Evolutionary conservation across 2,888 invertebrate species (phyloP).

Genomic region (Plemyria rubiginata): DNA sequence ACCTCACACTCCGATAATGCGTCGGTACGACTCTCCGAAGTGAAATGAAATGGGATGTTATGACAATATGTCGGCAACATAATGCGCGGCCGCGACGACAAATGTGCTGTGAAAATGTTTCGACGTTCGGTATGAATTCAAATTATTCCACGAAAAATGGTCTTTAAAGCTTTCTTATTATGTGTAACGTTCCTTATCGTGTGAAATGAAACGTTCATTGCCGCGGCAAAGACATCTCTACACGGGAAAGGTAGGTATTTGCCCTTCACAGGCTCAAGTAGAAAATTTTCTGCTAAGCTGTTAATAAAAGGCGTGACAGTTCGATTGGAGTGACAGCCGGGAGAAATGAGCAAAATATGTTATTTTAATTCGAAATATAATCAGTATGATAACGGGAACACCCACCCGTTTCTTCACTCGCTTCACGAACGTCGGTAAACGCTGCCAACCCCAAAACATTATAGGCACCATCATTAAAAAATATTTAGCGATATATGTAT

Average conservation of each 20-base stretch:
- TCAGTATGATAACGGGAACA: conserved; percentile 58
- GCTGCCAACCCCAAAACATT: conserved; percentile 68
- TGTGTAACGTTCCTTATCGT: conserved; percentile 35
- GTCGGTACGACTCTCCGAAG: conserved; percentile 69
- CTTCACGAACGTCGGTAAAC: conserved; percentile 62
- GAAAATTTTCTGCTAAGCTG: conserved; percentile 55
- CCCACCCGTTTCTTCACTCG: conserved; percentile 48
- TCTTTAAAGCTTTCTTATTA: conserved; percentile 40
- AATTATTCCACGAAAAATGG: conserved; percentile 49
- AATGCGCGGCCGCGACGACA: conserved; percentile 57
- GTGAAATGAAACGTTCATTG: conserved; percentile 35
- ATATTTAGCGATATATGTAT: conserved; percentile 83
- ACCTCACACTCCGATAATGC: conserved; percentile 71
- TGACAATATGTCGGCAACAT: conserved; percentile 74
- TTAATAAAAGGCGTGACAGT: conserved; percentile 63
- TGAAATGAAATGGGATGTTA: conserved; percentile 79
- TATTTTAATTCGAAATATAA: conserved; percentile 56
- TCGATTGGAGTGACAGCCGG: conserved; percentile 43
- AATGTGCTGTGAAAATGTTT: conserved; percentile 58
- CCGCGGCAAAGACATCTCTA: conserved; percentile 20
- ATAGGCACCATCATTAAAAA: conserved; percentile 76
- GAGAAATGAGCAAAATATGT: conserved; percentile 56
- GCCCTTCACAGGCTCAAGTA: conserved; percentile 42
- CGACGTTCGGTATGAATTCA: conserved; percentile 49
- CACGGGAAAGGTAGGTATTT: conserved; percentile 42